Base-by-base conservation (phyloP, 2,888 invertebrate genomes). In the Monopis laevigella region DNA sequence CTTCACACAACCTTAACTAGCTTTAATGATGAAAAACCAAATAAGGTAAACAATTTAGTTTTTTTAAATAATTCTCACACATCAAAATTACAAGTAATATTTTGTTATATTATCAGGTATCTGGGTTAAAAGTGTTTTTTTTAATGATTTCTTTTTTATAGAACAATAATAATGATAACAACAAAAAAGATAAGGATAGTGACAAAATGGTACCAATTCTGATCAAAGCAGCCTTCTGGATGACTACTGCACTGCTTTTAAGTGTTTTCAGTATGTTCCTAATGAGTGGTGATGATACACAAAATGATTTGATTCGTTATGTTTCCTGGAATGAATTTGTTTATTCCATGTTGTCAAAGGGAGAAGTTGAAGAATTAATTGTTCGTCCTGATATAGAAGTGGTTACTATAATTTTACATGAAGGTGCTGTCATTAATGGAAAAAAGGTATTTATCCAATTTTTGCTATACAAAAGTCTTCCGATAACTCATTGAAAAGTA, bases 321-420 rank as follows among this genome's bases (percentile, higher is more conserved):
- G 90, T 96, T 2, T 93, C 95, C 0, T 98, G 98, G 98, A 95
- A 96, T 71, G 97, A 98, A 72, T 98, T 98, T 78, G 87, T 96
- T 0, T 90, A 96, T 67, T 90, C 95, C 46, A 93, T 98, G 92
- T 71, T 98, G 41, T 88, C 92, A 0, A 93, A 92, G 60, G 98
- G 98, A 10, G 97, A 98, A 81, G 97, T 97, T 0, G 90, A 93
- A 54, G 90, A 93, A 68, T 74, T 95, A 7, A 86, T 93, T 46
- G 88, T 96, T 1, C 78, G 90, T 28, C 95, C 95, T 0, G 93
- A 93, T 58, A 78, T 89, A 53, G 92, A 93, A 59, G 86, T 92
- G 53, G 93, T 93, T 5, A 91, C 92, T 1, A 92, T 96, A 41
- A 86, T 91, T 45, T 68, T 97, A 10, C 86, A 92, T 51, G 91